Percentiles rank a stretch among this genome's conserved stretches.
phyloP scores from a whole-genome alignment of 1,140 invertebrate species.

The Megalopta genalis region DNA sequence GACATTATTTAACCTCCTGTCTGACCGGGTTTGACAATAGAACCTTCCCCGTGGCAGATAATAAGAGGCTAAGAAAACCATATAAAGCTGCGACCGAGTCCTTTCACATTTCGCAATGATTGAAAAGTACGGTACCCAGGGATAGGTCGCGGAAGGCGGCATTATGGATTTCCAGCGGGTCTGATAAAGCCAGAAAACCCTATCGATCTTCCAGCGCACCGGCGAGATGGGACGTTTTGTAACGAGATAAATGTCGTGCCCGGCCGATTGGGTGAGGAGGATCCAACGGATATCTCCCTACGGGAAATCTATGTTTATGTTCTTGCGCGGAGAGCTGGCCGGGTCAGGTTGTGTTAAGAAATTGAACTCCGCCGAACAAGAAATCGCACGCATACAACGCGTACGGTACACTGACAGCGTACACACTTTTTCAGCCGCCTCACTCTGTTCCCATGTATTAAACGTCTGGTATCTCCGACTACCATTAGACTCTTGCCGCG shows the following conservation, averaged over 20 bases:
- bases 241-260: slow-evolving; percentile 41
- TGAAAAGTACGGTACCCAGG: slow-evolving; percentile 39
- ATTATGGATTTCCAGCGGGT: slow-evolving; percentile 44
- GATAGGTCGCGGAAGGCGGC: slow-evolving; percentile 46
- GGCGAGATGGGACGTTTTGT: slow-evolving; percentile 10
- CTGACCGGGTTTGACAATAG: slow-evolving; percentile 44
- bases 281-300: slow-evolving; percentile 33
- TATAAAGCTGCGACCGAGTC: slow-evolving; percentile 42
- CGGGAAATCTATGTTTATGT: slow-evolving; percentile 19
- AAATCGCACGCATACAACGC: slow-evolving; percentile 6
- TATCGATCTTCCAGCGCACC: slow-evolving; percentile 32
- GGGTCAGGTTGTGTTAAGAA: slow-evolving; percentile 18
- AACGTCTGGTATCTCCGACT: background rate
- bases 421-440: background rate
- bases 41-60: slow-evolving; percentile 26
- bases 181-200: slow-evolving; percentile 32
- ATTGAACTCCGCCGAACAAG: background rate
- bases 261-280: slow-evolving; percentile 37
- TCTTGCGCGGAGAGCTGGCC: background rate
- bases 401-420: background rate
- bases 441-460: background rate
- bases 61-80: slow-evolving; percentile 40
- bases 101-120: slow-evolving; percentile 52
- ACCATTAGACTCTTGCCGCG: background rate
- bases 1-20: slow-evolving; percentile 43